Percentiles rank a stretch among this genome's conserved stretches.
Evolutionary conservation across 2,113 vertebrate species (phyloP).

Genomic region (Aplodontia rufa): DNA sequence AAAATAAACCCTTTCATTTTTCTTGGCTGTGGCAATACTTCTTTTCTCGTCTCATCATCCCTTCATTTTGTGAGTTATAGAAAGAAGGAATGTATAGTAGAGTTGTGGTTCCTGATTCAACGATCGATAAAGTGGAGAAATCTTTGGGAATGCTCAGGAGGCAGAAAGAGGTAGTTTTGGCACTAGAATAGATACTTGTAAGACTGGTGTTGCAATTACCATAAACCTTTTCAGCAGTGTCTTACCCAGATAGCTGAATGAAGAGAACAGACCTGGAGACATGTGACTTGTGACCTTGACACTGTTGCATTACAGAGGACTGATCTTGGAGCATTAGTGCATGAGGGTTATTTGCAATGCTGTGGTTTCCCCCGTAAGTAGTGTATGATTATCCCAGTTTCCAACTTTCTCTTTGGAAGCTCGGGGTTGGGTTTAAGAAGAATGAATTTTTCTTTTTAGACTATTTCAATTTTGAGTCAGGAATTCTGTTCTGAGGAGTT

Average conservation of each 20-base stretch:
- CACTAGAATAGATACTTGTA: not conserved
- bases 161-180: not conserved
- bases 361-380: slow-evolving; percentile 37
- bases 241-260: slow-evolving; percentile 21
- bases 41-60: not conserved
- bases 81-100: not conserved
- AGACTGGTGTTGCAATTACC: not conserved
- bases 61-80: not conserved
- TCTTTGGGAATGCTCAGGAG: not conserved
- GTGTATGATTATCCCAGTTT: not conserved
- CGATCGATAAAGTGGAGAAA: not conserved
- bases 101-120: not conserved
- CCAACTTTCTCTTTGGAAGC: slow-evolving; percentile 5
- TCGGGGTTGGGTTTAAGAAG: not conserved
- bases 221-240: slow-evolving; percentile 7
- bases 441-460: slow-evolving; percentile 15
- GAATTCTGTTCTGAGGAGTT: not conserved
- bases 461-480: slow-evolving; percentile 18
- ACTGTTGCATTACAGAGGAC: not conserved
- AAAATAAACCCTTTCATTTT: not conserved
- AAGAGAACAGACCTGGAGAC: slow-evolving; percentile 13
- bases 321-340: slow-evolving; percentile 20
- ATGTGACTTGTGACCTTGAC: not conserved
- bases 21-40: not conserved
- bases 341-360: not conserved